Conservation (phyloP, 1,140 invertebrate genomes). For the Nomia melanderi region DNA sequence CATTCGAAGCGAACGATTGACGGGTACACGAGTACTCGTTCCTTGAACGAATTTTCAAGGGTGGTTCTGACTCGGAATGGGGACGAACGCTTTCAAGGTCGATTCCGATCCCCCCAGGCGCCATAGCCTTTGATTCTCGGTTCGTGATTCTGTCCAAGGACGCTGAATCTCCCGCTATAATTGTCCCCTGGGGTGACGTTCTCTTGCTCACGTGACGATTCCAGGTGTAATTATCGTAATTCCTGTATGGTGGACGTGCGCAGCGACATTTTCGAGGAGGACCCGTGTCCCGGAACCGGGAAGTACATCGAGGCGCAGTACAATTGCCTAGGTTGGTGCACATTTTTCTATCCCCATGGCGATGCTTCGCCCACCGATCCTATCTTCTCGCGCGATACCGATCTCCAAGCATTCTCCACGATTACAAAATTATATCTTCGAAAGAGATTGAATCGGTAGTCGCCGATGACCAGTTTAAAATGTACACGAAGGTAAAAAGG, state of each 20-base stretch:
- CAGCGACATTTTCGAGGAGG: slow-evolving; percentile 82
- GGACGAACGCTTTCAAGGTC: slow-evolving; percentile 2
- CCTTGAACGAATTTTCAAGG: not conserved
- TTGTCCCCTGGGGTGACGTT: slow-evolving; percentile 50
- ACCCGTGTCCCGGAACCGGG: slow-evolving; percentile 83
- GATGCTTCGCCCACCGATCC: no score
- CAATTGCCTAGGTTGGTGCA: slow-evolving; percentile 82
- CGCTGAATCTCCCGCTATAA: slow-evolving; percentile 29
- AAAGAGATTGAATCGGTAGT: not conserved
- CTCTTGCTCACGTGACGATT: slow-evolving; percentile 71
- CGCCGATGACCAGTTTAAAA: not conserved
- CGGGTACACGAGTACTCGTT: no score
- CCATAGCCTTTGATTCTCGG: slow-evolving; percentile 54
- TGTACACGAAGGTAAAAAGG: no score
- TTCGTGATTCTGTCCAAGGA: slow-evolving; percentile 36
- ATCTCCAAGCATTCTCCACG: slow-evolving; percentile 14
- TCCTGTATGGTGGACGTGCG: slow-evolving; percentile 79
- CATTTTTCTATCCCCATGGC: slow-evolving; percentile 32
- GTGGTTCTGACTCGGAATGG: not conserved
- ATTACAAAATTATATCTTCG: no score
- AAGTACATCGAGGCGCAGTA: slow-evolving; percentile 85
- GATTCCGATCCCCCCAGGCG: not conserved
- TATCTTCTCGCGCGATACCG: not conserved
- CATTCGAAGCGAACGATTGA: no score
- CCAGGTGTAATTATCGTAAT: slow-evolving; percentile 76